Percentiles rank a stretch among this genome's conserved stretches.
These are phyloP conservation scores for Lepeophtheirus nordmannii DNA, from an alignment of 2,888 invertebrate species.

Conservation along the genomic window DNA sequence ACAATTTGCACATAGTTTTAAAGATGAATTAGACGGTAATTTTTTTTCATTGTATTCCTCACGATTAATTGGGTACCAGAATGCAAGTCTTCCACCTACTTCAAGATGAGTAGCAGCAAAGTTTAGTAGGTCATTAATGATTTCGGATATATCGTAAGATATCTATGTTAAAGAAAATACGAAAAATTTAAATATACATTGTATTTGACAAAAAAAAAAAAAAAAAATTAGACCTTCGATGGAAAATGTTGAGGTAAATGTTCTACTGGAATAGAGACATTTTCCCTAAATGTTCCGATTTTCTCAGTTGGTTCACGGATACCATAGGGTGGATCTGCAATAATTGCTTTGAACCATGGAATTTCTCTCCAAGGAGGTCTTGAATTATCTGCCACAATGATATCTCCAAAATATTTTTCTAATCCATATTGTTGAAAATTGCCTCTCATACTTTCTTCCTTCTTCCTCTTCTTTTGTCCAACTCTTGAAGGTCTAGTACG, in stretches of 20 bases:
- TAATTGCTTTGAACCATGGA: conserved; percentile 63
- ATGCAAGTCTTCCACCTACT: conserved; percentile 65
- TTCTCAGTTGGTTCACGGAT: conserved; percentile 82
- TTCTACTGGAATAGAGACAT: conserved; percentile 48
- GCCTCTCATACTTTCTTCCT: conserved; percentile 66
- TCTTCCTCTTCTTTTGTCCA: conserved; percentile 38
- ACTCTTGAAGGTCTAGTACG: conserved; percentile 55
- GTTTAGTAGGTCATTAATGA: conserved; percentile 65
- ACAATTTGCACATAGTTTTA: conserved; percentile 61
- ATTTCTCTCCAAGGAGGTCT: conserved; percentile 52
- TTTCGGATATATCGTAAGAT: conserved; percentile 61
- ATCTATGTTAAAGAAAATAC: conserved; percentile 37
- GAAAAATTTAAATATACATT: not conserved
- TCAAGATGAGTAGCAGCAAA: conserved; percentile 63
- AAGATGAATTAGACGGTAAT: conserved; percentile 63
- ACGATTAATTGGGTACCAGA: conserved; percentile 85
- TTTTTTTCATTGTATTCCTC: conserved; percentile 53
- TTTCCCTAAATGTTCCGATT: conserved; percentile 45
- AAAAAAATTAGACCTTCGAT: conserved; percentile 21
- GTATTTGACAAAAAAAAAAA: not conserved
- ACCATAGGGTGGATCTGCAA: conserved; percentile 97
- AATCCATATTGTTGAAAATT: conserved; percentile 80
- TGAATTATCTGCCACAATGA: conserved; percentile 80
- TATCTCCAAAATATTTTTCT: conserved; percentile 60
- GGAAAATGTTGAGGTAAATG: conserved; percentile 57